phyloP scores from a whole-genome alignment of 2,888 invertebrate genomes.

The Microdon myrmicae region DNA sequence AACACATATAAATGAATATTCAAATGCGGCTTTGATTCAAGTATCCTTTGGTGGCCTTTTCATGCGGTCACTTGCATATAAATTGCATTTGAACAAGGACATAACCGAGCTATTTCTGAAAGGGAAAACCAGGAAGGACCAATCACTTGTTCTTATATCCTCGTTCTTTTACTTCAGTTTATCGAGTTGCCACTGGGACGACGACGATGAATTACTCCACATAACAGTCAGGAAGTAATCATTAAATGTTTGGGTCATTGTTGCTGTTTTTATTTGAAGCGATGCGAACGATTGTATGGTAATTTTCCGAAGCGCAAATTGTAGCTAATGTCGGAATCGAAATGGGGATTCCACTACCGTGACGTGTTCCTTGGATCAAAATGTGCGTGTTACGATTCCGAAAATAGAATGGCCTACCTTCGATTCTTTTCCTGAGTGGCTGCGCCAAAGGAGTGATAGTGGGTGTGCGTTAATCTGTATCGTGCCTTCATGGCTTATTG shows the following conservation, averaged over 20 bases:
- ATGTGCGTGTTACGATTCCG: slow-evolving; percentile 37
- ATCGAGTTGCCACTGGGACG: background rate
- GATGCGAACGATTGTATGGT: background rate
- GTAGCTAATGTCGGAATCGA: too few species aligned
- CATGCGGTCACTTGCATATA: slow-evolving; percentile 44
- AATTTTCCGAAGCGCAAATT: too few species aligned
- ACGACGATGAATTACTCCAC: slow-evolving; percentile 26
- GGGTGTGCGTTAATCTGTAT: slow-evolving; percentile 11
- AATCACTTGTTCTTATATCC: slow-evolving; percentile 20
- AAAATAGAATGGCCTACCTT: slow-evolving; percentile 17
- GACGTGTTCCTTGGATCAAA: slow-evolving; percentile 16
- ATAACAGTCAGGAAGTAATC: slow-evolving; percentile 36
- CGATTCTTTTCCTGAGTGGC: background rate
- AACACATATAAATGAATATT: too few species aligned
- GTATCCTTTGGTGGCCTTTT: slow-evolving; percentile 33
- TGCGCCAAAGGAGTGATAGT: background rate
- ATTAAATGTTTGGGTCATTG: slow-evolving; percentile 28
- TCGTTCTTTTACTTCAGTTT: background rate
- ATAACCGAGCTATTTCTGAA: too few species aligned
- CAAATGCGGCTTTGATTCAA: too few species aligned
- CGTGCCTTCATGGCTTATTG: slow-evolving; percentile 12
- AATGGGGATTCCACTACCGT: background rate
- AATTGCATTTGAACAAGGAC: slow-evolving; percentile 38
- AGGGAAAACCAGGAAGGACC: background rate
- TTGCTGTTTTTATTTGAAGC: background rate